These are phyloP conservation scores for Bilobella aurantiaca DNA, from an alignment of 1,140 invertebrate genomes.

Conservation along the genomic window DNA sequence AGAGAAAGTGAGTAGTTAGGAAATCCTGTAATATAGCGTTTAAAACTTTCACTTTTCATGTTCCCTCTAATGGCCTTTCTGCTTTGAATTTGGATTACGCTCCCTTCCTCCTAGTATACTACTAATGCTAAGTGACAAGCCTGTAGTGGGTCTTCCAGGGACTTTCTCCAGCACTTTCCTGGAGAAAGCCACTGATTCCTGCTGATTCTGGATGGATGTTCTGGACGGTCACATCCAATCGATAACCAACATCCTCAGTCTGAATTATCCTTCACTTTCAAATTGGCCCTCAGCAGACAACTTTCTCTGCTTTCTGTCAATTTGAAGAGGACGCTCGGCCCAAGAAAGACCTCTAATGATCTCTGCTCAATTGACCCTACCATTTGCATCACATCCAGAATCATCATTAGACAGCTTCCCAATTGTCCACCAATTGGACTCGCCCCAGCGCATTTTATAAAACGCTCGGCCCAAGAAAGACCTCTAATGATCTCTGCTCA, in stretches of 20 bases:
- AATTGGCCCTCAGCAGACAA: conserved; percentile 3
- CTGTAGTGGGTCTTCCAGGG: too few relatives aligned
- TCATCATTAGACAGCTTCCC: neutral
- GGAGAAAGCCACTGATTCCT: too few relatives aligned
- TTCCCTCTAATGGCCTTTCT: neutral
- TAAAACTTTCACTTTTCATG: too few relatives aligned
- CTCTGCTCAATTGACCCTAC: neutral
- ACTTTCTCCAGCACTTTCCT: too few relatives aligned
- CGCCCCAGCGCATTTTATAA: too few relatives aligned
- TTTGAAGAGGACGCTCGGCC: neutral
- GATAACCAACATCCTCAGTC: neutral
- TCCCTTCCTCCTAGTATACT: too few relatives aligned
- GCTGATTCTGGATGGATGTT: neutral
- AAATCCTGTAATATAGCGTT: too few relatives aligned
- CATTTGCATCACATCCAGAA: neutral
- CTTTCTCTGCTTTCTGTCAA: neutral
- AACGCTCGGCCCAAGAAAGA: neutral
- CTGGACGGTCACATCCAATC: neutral
- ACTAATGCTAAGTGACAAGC: too few relatives aligned
- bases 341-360: neutral
- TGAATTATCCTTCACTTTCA: neutral
- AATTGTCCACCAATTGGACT: neutral
- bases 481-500: conserved; percentile 4
- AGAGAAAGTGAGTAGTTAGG: too few relatives aligned
- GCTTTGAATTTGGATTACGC: too few relatives aligned